Percentiles rank a stretch among this genome's conserved stretches.
Conservation (phyloP, 2,797 vertebrate species). For the Spondyliosoma cantharus region DNA sequence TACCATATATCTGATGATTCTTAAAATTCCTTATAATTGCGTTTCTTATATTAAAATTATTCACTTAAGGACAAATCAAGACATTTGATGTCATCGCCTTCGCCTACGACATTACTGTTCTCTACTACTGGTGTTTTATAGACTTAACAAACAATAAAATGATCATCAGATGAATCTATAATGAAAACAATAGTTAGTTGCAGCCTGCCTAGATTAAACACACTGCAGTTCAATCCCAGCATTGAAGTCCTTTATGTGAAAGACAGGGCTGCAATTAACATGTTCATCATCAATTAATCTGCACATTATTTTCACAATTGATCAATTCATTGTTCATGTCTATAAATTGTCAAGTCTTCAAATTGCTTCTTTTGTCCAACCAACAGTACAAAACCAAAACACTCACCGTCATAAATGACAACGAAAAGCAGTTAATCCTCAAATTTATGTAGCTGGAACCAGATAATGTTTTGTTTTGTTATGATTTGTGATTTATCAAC, state of each 20-base stretch:
- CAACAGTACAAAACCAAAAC: too few species aligned
- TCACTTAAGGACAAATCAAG: neutral
- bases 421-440: too few species aligned
- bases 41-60: neutral
- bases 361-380: too few species aligned
- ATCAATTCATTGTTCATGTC: too few species aligned
- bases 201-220: neutral
- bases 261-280: neutral
- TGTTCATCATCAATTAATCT: too few species aligned
- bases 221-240: neutral
- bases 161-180: neutral
- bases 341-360: too few species aligned
- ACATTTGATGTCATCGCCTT: neutral
- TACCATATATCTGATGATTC: neutral
- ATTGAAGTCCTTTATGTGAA: neutral
- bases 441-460: too few species aligned
- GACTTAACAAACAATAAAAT: neutral
- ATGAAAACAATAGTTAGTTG: neutral
- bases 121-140: neutral
- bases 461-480: too few species aligned
- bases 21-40: too few species aligned
- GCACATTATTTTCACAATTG: too few species aligned
- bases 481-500: too few species aligned
- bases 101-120: neutral
- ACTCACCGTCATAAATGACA: too few species aligned